Conservation (phyloP, 2,113 vertebrate species). For the Calonectris borealis region DNA sequence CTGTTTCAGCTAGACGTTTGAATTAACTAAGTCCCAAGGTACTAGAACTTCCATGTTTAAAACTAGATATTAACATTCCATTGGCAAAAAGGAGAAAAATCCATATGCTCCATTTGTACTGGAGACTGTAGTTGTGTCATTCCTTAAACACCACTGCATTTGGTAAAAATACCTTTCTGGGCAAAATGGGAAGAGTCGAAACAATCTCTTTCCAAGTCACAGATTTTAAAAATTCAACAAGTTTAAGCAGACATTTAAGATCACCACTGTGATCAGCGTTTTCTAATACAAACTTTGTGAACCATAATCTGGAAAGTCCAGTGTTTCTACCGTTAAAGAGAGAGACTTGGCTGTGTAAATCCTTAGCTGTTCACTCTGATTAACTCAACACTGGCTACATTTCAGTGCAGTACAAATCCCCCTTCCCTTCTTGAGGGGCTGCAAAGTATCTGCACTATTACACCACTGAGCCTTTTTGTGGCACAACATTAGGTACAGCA, state of each 20-base stretch:
- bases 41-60: neutral
- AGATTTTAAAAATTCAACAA: neutral
- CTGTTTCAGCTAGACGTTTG: neutral
- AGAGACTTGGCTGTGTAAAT: neutral
- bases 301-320: neutral
- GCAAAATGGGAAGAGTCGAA: neutral
- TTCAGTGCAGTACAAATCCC: neutral
- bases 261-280: neutral
- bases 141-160: neutral
- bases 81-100: neutral
- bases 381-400: neutral
- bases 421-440: neutral
- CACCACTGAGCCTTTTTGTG: neutral
- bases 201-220: neutral
- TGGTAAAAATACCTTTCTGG: neutral
- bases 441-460: neutral
- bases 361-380: neutral
- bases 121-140: neutral
- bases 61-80: neutral
- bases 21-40: neutral
- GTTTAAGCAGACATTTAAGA: neutral
- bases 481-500: neutral
- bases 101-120: neutral
- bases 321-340: neutral
- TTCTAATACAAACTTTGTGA: neutral